Evolutionary conservation across 2,888 invertebrate species (phyloP), one percentile per base, ranked within the genome.

Genomic region (Argynnis bischoffii): DNA sequence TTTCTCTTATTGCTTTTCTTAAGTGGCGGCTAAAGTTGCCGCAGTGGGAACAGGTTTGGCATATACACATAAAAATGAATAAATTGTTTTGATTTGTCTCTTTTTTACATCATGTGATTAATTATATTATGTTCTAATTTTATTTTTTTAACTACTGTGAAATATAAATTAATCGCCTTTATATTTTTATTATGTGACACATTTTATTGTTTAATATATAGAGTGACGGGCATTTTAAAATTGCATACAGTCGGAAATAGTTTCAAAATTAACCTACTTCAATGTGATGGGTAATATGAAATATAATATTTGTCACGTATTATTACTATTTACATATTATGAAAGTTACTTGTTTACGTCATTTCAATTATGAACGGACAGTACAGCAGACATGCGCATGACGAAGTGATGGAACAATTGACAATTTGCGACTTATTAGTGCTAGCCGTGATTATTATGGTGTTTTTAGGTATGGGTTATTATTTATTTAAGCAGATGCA

Each of bases 1-100:
- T 90, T 89, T 83, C 81, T 88, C 81, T 83, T 88, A 78, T 89
- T 90, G 87, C 91, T 90, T 91, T 90, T 90, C 80, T 77, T 76
- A 83, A 83, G 83, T 85, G 85, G 86, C 90, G 90, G 88, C 87
- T 89, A 79, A 79, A 84, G 82, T 81, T 84, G 81, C 78, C 78
- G 79, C 81, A 48, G 79, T 82, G 69, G 71, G 69, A 89, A 90
- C 89, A 79, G 88, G 90, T 89, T 89, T 78, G 69, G 74, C 65
- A 64, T 72, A 53, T 53, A n/a, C 65, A 70, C 61, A 67, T 63
- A 51, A 11, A 67, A 56, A 76, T 64, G 26, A 47, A 60, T 46
- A 65, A 56, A 59, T 16, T 16, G 41, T 46, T 65, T 59, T 53
- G 46, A 46, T 65, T 50, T 59, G 47, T 53, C 26, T 48, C n/a